Conservation (phyloP, 2,113 vertebrate species). For the human region DNA sequence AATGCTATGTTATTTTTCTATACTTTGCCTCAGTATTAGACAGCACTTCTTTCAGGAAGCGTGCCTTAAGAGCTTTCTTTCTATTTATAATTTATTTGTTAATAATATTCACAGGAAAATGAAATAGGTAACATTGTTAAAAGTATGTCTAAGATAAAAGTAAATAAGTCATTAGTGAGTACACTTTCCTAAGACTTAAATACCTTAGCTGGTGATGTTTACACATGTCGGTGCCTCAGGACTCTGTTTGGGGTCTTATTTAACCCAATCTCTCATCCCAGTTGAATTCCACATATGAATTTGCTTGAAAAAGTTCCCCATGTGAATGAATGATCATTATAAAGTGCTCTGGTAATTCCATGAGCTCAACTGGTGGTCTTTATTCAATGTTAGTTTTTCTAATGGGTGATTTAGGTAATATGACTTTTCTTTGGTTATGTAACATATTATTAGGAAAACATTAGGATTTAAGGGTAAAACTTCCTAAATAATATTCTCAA, state of each 20-base stretch:
- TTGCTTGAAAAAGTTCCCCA: not conserved
- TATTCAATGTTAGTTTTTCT: not conserved
- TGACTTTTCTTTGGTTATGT: not conserved
- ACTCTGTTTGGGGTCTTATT: not conserved
- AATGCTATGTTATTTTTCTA: not conserved
- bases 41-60: not conserved
- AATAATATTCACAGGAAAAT: not conserved
- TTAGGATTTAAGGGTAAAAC: not conserved
- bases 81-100: not conserved
- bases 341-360: not conserved
- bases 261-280: not conserved
- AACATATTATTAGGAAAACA: not conserved
- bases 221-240: not conserved
- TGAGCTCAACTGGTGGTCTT: not conserved
- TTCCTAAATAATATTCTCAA: not conserved
- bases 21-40: not conserved
- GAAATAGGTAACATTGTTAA: not conserved
- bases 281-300: not conserved
- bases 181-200: not conserved
- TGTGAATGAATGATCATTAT: not conserved
- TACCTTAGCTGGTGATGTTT: not conserved
- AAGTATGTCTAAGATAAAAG: not conserved
- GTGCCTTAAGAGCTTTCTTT: not conserved
- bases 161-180: not conserved
- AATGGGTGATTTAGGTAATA: not conserved